Base-by-base conservation (phyloP, 2,888 invertebrate species). In the Mactromeris polynyma region DNA sequence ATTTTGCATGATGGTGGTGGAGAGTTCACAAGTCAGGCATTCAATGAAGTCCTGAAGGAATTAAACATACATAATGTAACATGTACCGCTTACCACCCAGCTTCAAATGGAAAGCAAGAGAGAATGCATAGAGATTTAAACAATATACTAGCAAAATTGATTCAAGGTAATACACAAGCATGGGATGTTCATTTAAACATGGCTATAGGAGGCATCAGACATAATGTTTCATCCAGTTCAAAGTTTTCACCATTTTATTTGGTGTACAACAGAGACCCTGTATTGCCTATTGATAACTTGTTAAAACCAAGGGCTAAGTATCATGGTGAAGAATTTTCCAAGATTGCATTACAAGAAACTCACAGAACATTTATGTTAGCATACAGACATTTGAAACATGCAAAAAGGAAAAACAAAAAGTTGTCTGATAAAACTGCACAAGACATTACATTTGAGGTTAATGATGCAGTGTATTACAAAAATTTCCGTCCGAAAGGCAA, bases 141-240 rank as follows among this genome's bases (percentile, higher is more conserved):
- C 81, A 88, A 90, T 42, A 51, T 86, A 21, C n/a, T 90, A n/a
- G 83, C 90, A 1, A 90, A 90, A 36, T 83, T 79, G 36, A 19
- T 87, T 54, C 33, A 11, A 21, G 86, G 83, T 36, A 79, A 81
- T 84, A 51, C 21, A 64, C 31, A 81, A n/a, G 81, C 64, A 36
- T 93, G 88, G 88, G 91, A 91, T 78, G 40, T 89, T 36, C 51
- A 83, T 64, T 46, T 91, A 17, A 91, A 91, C 86, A 87, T 90
- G 84, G 51, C 83, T 38, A 73, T 91, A 42, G 93, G 89, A n/a
- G 91, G 89, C 17, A 83, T 91, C n/a, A 84, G 87, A 17, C 92
- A 88, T 77, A 89, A 83, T 82, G 78, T 85, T 0, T 90, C 83
- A 80, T 90, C 91, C 54, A 85, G 88, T 19, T 40, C 69, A 0